Evolutionary conservation across 92 coral and sea anemone genomes (phyloP).

Genomic region (Epizoanthus fatuus): DNA sequence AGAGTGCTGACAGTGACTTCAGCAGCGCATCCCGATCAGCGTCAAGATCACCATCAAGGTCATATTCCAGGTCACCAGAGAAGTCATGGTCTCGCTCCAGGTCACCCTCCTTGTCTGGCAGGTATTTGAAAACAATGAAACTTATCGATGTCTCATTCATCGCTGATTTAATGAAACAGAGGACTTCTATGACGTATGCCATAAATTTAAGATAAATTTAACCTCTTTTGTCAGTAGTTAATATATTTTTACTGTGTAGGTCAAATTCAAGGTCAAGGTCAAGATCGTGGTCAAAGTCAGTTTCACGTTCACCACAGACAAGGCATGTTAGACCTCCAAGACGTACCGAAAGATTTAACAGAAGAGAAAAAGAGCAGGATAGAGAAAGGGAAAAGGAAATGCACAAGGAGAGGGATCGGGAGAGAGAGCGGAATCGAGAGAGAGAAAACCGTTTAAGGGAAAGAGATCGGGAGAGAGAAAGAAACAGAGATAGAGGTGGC

Average conservation of each 20-base stretch:
- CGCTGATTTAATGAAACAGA: no score
- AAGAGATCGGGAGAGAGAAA: constrained; percentile 79
- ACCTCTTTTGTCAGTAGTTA: neutral
- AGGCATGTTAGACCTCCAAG: constrained; percentile 60
- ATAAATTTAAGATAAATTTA: neutral
- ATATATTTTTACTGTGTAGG: constrained; percentile 25
- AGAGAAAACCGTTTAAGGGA: constrained; percentile 60
- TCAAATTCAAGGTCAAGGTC: constrained; percentile 86
- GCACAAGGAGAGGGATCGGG: constrained; percentile 65
- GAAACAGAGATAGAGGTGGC: constrained; percentile 59
- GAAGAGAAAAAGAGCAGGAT: constrained; percentile 74
- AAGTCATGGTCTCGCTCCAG: constrained; percentile 92
- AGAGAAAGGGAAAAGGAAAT: constrained; percentile 76
- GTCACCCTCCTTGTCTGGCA: constrained; percentile 75
- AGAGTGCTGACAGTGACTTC: constrained; percentile 81
- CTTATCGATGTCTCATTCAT: no score
- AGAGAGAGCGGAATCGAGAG: constrained; percentile 78
- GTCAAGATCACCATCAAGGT: constrained; percentile 89
- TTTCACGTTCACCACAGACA: constrained; percentile 75
- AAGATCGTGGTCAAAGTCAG: constrained; percentile 86
- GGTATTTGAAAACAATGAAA: neutral
- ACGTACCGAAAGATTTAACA: constrained; percentile 48
- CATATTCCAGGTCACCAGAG: constrained; percentile 92
- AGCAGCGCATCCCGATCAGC: constrained; percentile 87
- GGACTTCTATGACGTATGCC: no score